phyloP scores from a whole-genome alignment of 2,113 vertebrate genomes.

The Macroglossus sobrinus region DNA sequence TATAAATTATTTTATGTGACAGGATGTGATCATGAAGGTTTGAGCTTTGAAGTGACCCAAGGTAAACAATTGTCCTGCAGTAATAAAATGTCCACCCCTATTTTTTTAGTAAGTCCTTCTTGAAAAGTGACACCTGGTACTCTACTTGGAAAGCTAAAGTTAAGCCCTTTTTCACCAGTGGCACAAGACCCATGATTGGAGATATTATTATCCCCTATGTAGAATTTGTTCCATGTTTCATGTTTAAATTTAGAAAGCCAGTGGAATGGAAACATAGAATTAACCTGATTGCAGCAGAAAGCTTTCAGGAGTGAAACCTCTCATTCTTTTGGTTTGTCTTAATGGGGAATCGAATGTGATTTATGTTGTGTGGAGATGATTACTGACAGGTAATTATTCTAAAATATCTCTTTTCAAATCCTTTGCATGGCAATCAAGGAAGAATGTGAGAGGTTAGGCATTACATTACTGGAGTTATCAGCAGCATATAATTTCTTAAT shows the following conservation, averaged over 20 bases:
- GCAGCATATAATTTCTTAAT: conserved; percentile 76
- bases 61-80: not conserved
- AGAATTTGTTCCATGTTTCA: conserved; percentile 17
- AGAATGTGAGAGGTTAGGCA: conserved; percentile 68
- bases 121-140: not conserved
- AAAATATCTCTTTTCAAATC: conserved; percentile 71
- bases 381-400: conserved; percentile 72
- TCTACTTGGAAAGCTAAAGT: not conserved
- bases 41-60: not conserved
- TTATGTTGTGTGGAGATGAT: conserved; percentile 69
- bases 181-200: not conserved
- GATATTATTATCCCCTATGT: not conserved
- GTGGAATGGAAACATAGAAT: conserved; percentile 65
- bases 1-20: not conserved
- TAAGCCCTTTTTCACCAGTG: not conserved
- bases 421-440: conserved; percentile 65
- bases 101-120: not conserved
- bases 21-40: not conserved
- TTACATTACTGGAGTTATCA: conserved; percentile 61
- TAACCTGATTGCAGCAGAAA: conserved; percentile 66
- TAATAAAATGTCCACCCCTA: not conserved
- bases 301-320: conserved; percentile 38
- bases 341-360: conserved; percentile 69
- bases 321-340: conserved; percentile 65
- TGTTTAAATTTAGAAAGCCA: conserved; percentile 64